Percentiles rank a stretch among this genome's conserved stretches.
phyloP scores from a whole-genome alignment of 2,113 vertebrate genomes.

The Chlamydotis undulata region DNA sequence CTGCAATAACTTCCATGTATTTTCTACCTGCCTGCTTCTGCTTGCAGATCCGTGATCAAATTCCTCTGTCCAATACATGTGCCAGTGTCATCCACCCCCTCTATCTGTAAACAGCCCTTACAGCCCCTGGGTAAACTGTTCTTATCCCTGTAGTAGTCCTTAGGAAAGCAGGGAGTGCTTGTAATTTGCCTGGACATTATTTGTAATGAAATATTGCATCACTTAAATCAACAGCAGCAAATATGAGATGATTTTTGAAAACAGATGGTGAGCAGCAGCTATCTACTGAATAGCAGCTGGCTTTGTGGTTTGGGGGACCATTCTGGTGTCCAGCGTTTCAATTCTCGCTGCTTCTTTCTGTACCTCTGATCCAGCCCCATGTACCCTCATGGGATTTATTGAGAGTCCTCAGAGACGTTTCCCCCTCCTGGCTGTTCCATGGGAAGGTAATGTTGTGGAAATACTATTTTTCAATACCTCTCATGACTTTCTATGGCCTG shows the following conservation, averaged over 20 bases:
- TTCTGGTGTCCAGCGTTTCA: not conserved
- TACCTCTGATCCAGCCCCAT: not conserved
- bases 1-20: fast-evolving
- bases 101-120: not conserved
- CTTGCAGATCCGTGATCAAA: not conserved
- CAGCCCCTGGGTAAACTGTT: not conserved
- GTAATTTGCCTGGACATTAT: not conserved
- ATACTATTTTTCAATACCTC: not conserved
- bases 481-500: not conserved
- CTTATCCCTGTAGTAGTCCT: not conserved
- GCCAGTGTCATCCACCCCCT: not conserved
- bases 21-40: not conserved
- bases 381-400: not conserved
- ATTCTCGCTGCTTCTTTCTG: not conserved
- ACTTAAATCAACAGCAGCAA: not conserved
- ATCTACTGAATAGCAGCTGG: not conserved
- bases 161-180: not conserved
- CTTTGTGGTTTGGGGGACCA: not conserved
- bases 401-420: not conserved
- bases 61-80: not conserved
- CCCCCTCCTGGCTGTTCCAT: not conserved
- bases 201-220: not conserved
- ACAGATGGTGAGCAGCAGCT: not conserved
- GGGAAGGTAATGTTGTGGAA: not conserved
- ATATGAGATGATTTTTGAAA: not conserved